These are phyloP conservation scores for Pogonophryne albipinna DNA, from an alignment of 2,797 vertebrate genomes.

Conservation along the genomic window DNA sequence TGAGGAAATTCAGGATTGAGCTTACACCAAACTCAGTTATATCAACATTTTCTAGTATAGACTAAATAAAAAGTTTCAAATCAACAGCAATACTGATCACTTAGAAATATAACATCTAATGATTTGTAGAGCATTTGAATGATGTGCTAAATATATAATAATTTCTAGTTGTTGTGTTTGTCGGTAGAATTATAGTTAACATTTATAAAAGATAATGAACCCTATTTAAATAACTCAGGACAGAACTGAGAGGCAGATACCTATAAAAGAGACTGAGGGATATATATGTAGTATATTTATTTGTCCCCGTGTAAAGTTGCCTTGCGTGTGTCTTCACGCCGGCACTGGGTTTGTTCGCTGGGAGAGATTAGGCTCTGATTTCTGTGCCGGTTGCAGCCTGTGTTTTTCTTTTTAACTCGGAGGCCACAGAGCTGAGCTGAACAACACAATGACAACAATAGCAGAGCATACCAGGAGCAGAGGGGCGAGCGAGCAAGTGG, in stretches of 20 bases:
- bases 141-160: no score
- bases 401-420: conserved; percentile 78
- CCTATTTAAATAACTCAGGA: no score
- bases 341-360: background rate
- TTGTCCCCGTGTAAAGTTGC: background rate
- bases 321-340: background rate
- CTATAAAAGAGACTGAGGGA: no score
- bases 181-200: no score
- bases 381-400: conserved; percentile 39
- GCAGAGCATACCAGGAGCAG: conserved; percentile 36
- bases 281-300: background rate
- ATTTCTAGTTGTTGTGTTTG: no score
- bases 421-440: conserved; percentile 62
- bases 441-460: conserved; percentile 78
- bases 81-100: background rate
- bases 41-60: background rate
- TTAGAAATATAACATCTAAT: no score
- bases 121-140: no score
- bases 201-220: no score
- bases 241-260: no score
- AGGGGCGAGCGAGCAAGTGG: conserved; percentile 47
- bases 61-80: background rate
- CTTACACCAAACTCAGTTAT: background rate
- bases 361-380: conserved; percentile 46
- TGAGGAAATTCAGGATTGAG: background rate